Evolutionary conservation across 2,888 invertebrate genomes (phyloP).

Genomic region (Folsomia manolachei): DNA sequence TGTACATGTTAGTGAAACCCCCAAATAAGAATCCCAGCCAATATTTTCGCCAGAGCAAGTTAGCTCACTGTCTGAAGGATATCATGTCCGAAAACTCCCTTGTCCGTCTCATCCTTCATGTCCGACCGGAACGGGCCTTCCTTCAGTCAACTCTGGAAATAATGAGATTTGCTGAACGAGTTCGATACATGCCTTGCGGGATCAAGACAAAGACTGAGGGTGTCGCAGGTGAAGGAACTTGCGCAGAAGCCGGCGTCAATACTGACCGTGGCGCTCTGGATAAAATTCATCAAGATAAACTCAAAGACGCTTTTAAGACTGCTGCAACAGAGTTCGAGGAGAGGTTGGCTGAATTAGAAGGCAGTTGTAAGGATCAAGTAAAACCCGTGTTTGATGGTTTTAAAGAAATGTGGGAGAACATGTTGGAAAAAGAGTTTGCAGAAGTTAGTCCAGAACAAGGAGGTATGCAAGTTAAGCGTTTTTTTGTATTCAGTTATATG

Average conservation of each 20-base stretch:
- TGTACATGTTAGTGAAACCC: conserved; percentile 26
- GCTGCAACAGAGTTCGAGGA: conserved; percentile 12
- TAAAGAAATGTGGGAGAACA: conserved; percentile 2
- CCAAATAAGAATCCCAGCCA: conserved; percentile 30
- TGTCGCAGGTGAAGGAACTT: neutral
- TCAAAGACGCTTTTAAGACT: neutral
- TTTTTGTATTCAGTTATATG: too few species aligned
- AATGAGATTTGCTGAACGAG: conserved; percentile 43
- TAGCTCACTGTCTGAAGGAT: conserved; percentile 49
- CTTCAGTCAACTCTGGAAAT: conserved; percentile 38
- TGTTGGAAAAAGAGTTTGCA: conserved; percentile 9
- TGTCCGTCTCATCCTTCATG: conserved; percentile 42
- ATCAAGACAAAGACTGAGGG: neutral
- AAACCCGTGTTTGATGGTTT: conserved; percentile 13
- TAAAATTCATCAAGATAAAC: neutral
- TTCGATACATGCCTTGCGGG: conserved; percentile 32
- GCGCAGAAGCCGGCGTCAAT: neutral
- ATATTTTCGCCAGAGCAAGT: conserved; percentile 43
- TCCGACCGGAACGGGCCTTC: conserved; percentile 39
- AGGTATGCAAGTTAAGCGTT: neutral
- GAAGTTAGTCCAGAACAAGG: neutral
- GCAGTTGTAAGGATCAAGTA: conserved; percentile 14
- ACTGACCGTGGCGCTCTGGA: neutral
- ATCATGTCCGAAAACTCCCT: conserved; percentile 36
- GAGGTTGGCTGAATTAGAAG: conserved; percentile 1